Base-by-base conservation (phyloP, 2,888 invertebrate genomes). In the Phengaris arion region DNA sequence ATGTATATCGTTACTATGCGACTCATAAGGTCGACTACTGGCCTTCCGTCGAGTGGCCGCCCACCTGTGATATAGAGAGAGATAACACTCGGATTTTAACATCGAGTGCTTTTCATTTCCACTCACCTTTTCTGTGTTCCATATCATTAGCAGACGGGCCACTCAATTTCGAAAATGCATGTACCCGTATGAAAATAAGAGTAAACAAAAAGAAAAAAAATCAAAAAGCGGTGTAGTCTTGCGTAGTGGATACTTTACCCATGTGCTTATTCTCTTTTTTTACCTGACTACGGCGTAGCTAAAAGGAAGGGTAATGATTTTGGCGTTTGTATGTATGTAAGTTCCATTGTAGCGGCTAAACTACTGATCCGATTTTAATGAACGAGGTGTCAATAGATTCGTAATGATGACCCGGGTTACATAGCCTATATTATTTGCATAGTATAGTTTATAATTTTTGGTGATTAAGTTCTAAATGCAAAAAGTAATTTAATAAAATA, bases 31-130 rank as follows among this genome's bases (percentile, higher is more conserved):
- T 51, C 70, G 51, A 52, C 15, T 48, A 48, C 15, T 52, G 57
- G 54, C 52, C 74, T 68, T 68, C 68, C 68, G 51, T 51, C 35
- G 48, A 74, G 74, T 64, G 51, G 48, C 73, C 74, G 54, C 76
- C 74, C 74, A 77, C 70, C 70, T 76, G 54, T 64, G 70, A 77
- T 74, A 75, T 76, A 48, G 45, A 51, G 10, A n/a, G 55, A 68
- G 74, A 77, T 77, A 77, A 77, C 77, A 68, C 68, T 74, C 75
- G 68, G 64, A 75, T 76, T 77, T 76, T 73, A 59, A 57, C 45
- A 74, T 69, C 73, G 55, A 77, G 74, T 68, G 54, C 35, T 68
- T 69, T 68, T 69, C 69, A 45, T 75, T 69, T 69, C 54, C 35
- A 75, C 68, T 69, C 68, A 54, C 48, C 55, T 55, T 45, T 55